A percentile compares a stretch with the other conserved stretches of the same genome.
Conservation (phyloP, 2,888 invertebrate genomes). For the Drosophila siamana region DNA sequence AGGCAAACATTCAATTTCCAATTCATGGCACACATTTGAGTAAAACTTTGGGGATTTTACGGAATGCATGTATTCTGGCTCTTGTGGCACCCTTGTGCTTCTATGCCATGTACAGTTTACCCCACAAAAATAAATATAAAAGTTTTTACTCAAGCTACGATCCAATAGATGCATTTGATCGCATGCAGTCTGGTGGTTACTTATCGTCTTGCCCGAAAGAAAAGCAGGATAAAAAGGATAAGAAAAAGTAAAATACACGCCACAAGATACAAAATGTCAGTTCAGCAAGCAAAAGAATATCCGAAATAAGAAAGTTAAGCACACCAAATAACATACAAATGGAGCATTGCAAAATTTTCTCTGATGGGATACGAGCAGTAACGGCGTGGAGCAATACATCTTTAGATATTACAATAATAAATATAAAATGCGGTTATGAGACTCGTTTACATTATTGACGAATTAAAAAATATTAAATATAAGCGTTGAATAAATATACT, state of each 20-base stretch:
- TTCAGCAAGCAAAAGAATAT: slow-evolving; percentile 36
- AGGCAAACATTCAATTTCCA: slow-evolving; percentile 65
- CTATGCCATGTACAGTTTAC: slow-evolving; percentile 41
- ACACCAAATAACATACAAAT: background rate
- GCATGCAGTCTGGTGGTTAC: slow-evolving; percentile 57
- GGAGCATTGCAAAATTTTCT: too few species aligned
- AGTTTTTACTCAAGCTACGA: slow-evolving; percentile 60
- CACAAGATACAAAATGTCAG: background rate
- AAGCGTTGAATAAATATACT: too few species aligned
- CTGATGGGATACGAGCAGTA: too few species aligned
- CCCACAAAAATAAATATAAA: slow-evolving; percentile 36
- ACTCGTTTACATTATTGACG: too few species aligned
- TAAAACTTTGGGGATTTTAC: slow-evolving; percentile 35
- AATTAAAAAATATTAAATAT: too few species aligned
- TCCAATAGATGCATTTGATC: slow-evolving; percentile 62
- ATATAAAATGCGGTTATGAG: too few species aligned
- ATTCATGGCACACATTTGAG: slow-evolving; percentile 48
- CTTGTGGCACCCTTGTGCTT: slow-evolving; percentile 20
- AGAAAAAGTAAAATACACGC: slow-evolving; percentile 34
- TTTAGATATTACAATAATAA: too few species aligned
- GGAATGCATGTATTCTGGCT: slow-evolving; percentile 40
- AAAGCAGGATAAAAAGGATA: slow-evolving; percentile 29
- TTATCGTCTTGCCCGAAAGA: slow-evolving; percentile 34
- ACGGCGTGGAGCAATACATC: too few species aligned
- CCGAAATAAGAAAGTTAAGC: slow-evolving; percentile 8